Base-by-base conservation (phyloP, 2,113 vertebrate species). In the Gallinago media region DNA sequence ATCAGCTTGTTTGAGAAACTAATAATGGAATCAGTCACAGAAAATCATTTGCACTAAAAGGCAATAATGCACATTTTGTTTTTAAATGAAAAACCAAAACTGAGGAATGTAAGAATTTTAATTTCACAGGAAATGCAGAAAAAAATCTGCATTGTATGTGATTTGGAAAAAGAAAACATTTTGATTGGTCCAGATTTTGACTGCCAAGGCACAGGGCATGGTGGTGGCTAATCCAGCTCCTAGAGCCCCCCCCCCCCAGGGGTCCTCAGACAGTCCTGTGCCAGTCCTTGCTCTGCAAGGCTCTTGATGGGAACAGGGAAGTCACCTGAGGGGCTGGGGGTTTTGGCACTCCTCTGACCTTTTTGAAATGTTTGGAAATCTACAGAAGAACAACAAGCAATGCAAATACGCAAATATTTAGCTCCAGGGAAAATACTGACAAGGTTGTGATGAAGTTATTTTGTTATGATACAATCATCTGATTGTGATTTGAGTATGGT, bases 281-380 rank as follows among this genome's bases (percentile, higher is more conserved):
- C 20, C 36, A 32, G 15, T 59, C 62, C 8, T 65, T 14, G 3
- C 54, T 89, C 55, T 87, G 55, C 25, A 50, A 42, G 29, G 34
- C 18, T 85, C 32, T 73, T 91, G 59, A 36, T 17, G 3, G 14
- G 59, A 46, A 67, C 16, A 46, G 47, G 32, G 17, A 84, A 62
- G 4, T 59, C 15, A 10, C 17, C 14, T 25, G 55, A 56, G 23
- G 42, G 23, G 6, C 15, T 66, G 27, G 27, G 21, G 6, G 8
- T 46, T 56, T 68, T 80, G 18, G 13, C 29, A 81, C 22, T 55
- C 34, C 25, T 87, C 70, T 84, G n/a, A 54, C 36, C 8, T 55
- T 73, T 88, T 65, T 84, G 46, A 93, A 88, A 15, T 65, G 31
- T 54, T 85, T 89, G 61, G 46, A 89, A 92, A 91, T 79, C 40